A percentile compares a stretch with the other conserved stretches of the same genome.
Evolutionary conservation across 1,140 invertebrate genomes (phyloP).

Genomic region (Drosophila auraria): DNA sequence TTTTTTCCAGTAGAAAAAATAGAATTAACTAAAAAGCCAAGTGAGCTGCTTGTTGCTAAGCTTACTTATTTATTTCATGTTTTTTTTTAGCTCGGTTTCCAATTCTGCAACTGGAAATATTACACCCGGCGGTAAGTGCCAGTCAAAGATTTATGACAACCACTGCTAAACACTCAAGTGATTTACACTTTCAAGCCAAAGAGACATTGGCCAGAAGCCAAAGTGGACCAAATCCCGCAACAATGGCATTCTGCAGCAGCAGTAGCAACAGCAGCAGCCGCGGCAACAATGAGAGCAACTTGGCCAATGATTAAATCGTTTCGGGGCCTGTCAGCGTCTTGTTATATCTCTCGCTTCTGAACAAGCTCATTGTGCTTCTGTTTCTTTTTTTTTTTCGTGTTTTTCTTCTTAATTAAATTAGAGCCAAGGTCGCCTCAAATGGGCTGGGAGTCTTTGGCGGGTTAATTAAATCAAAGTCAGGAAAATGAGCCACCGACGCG

Average conservation of each 20-base stretch:
- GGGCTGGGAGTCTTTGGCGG: conserved; percentile 49
- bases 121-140: conserved; percentile 28
- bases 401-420: conserved; percentile 74
- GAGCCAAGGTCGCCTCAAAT: conserved; percentile 66
- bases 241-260: conserved; percentile 32
- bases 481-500: conserved; percentile 2
- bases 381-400: conserved; percentile 26
- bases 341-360: conserved; percentile 47
- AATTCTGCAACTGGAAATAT: conserved; percentile 16
- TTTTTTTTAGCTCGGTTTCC: background rate
- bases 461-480: conserved; percentile 40
- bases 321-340: conserved; percentile 46
- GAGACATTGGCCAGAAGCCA: conserved; percentile 13
- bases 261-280: background rate
- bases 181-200: conserved; percentile 41
- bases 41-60: background rate
- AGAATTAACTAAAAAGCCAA: background rate
- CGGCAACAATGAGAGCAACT: conserved; percentile 19
- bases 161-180: conserved; percentile 35
- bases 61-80: conserved; percentile 8
- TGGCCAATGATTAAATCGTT: conserved; percentile 66
- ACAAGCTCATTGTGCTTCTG: conserved; percentile 24
- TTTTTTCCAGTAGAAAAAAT: background rate
- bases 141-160: conserved; percentile 42
- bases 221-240: conserved; percentile 31